A percentile compares a stretch with the other conserved stretches of the same genome.
Conservation (phyloP, 1,140 invertebrate species). For the Hydropsyche tenuis region DNA sequence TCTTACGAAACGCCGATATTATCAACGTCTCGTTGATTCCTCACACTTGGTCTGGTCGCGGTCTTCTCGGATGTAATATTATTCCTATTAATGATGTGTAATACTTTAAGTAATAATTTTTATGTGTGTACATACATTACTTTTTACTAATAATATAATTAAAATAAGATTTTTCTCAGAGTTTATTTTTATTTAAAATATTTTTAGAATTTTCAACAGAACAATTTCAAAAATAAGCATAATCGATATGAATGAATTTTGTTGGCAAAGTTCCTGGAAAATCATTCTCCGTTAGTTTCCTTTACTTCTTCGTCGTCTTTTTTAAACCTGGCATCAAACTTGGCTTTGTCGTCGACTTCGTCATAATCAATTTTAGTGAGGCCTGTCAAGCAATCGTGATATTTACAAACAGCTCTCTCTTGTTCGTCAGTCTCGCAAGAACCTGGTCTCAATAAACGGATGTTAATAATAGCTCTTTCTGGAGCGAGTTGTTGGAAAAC, state of each 20-base stretch:
- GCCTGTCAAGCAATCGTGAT: constrained; percentile 65
- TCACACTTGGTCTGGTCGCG: constrained; percentile 73
- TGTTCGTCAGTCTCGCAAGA: constrained; percentile 74
- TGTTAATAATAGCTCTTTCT: constrained; percentile 67
- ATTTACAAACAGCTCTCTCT: constrained; percentile 67
- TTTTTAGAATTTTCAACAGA: no score
- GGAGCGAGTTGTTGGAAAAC: constrained; percentile 66
- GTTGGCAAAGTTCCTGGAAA: not conserved
- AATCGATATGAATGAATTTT: no score
- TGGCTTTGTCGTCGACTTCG: constrained; percentile 56
- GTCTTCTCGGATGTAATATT: constrained; percentile 80
- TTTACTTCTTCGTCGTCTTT: constrained; percentile 12
- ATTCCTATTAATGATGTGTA: constrained; percentile 51
- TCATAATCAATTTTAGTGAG: constrained; percentile 56
- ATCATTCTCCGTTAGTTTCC: not conserved
- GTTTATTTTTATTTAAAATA: no score
- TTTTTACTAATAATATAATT: no score
- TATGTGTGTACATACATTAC: no score
- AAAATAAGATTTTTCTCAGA: no score
- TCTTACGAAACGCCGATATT: constrained; percentile 64
- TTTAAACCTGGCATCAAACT: constrained; percentile 57
- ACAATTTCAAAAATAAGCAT: no score
- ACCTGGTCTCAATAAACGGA: constrained; percentile 68
- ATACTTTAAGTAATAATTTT: no score
- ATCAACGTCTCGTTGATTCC: constrained; percentile 69